These are phyloP conservation scores for Eclectus roratus DNA, from an alignment of 2,113 vertebrate genomes.

Conservation along the genomic window DNA sequence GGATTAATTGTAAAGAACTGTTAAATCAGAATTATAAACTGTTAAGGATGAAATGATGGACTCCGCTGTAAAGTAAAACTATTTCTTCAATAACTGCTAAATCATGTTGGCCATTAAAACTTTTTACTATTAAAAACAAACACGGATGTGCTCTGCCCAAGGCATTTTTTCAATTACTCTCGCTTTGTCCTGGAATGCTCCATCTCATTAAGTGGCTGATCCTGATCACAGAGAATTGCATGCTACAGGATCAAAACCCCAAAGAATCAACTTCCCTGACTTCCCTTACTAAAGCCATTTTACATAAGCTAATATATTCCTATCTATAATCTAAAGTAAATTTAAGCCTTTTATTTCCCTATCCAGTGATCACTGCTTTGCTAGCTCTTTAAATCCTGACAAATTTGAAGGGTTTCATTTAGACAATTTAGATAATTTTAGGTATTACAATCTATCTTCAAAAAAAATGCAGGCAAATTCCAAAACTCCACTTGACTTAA, in stretches of 20 bases:
- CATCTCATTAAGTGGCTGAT: neutral
- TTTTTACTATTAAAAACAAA: neutral
- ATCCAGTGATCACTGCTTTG: neutral
- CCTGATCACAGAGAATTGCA: neutral
- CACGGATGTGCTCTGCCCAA: neutral
- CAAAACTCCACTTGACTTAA: neutral
- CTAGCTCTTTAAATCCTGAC: neutral
- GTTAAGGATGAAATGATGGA: neutral
- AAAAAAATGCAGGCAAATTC: neutral
- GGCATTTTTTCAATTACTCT: constrained; percentile 19
- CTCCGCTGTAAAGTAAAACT: neutral
- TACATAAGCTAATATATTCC: neutral
- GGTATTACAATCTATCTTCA: neutral
- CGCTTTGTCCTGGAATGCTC: neutral
- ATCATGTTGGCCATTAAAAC: neutral
- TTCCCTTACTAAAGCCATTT: neutral
- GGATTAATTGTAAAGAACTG: neutral
- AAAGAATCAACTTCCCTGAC: neutral
- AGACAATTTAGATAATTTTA: neutral
- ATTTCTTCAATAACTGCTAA: neutral
- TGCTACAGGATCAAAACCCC: neutral
- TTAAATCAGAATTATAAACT: neutral
- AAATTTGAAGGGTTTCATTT: neutral
- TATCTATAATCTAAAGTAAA: constrained; percentile 10
- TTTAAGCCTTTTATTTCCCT: neutral